Evolutionary conservation across 2,888 invertebrate species (phyloP), one percentile per base, ranked within the genome.

Genomic region (Diarsia brunnea): DNA sequence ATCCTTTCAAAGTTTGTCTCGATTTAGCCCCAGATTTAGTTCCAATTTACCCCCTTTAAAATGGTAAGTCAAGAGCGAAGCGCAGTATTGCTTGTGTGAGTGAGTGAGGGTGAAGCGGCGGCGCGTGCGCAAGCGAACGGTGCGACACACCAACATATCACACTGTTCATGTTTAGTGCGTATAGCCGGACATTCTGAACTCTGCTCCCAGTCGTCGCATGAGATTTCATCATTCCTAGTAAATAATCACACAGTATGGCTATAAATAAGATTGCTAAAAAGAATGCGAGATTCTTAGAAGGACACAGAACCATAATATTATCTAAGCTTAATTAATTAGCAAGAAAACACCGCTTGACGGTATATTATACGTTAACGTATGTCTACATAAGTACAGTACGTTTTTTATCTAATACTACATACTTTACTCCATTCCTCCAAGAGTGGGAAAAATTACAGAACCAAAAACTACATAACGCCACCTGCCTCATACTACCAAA

Each of bases 91-190:
- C 75, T 73, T 55, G 58, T 4, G 58, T 1, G 89, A 69, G 84
- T 73, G 81, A 85, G 85, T 76, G 88, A 83, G 86, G 78, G 89
- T 89, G 93, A 92, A 93, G 95, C 95, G 92, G 94, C 95, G 95
- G 91, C 94, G 90, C 88, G 93, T 90, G 91, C 87, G 84, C 79
- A 84, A 86, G 85, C 84, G 27, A 55, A 65, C 63, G 55, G 74
- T 61, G 84, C 60, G 61, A 31, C 84, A 73, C 73, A 70, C 72
- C 68, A 21, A n/a, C 11, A 51, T 43, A 38, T 43, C 47, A n/a
- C 65, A 31, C 53, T 53, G 8, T 3, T 38, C 16, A 24, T 63
- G 43, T 8, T 4, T 4, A 24, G 53, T 77, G 75, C 31, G 11
- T 11, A 2, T 4, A n/a, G n/a, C 1, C 19, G 16, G 19, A 45